Percentiles rank a stretch among this genome's conserved stretches.
These are phyloP conservation scores for Heteractis magnifica DNA, from an alignment of 92 coral and sea anemone species.

Conservation along the genomic window DNA sequence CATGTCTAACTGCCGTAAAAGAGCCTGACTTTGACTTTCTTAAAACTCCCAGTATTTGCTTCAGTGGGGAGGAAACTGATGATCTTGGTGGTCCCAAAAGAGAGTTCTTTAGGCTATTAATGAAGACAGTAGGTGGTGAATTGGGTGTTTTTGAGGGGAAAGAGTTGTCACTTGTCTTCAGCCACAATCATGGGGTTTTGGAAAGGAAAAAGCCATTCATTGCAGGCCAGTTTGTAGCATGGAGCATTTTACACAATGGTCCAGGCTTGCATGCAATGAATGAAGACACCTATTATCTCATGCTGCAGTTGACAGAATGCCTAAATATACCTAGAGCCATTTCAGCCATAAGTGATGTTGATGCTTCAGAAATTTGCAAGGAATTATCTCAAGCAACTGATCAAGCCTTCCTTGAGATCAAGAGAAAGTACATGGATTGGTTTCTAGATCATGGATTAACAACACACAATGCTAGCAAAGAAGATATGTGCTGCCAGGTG, in stretches of 20 bases:
- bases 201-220: constrained; percentile 26
- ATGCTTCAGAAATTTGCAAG: constrained; percentile 28
- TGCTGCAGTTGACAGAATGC: constrained; percentile 29
- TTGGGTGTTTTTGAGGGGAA: constrained; percentile 35
- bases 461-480: constrained; percentile 16
- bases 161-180: constrained; percentile 10
- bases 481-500: constrained; percentile 35
- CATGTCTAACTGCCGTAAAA: constrained; percentile 19
- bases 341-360: constrained; percentile 28
- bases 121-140: constrained; percentile 16
- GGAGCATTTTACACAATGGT: constrained; percentile 29
- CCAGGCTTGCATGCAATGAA: constrained; percentile 31
- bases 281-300: constrained; percentile 33
- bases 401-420: constrained; percentile 26
- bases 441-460: constrained; percentile 38
- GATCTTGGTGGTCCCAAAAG: constrained; percentile 27
- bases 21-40: constrained; percentile 33
- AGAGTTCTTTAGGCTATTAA: constrained; percentile 31
- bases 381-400: constrained; percentile 29
- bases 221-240: constrained; percentile 33
- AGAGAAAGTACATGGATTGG: constrained; percentile 26
- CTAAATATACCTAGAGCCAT: constrained; percentile 26
- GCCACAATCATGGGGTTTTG: constrained; percentile 24
- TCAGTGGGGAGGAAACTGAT: constrained; percentile 23
- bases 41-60: constrained; percentile 12